A percentile compares a stretch with the other conserved stretches of the same genome.
Conservation (phyloP, 2,888 invertebrate genomes). For the Sarcophaga carnaria region DNA sequence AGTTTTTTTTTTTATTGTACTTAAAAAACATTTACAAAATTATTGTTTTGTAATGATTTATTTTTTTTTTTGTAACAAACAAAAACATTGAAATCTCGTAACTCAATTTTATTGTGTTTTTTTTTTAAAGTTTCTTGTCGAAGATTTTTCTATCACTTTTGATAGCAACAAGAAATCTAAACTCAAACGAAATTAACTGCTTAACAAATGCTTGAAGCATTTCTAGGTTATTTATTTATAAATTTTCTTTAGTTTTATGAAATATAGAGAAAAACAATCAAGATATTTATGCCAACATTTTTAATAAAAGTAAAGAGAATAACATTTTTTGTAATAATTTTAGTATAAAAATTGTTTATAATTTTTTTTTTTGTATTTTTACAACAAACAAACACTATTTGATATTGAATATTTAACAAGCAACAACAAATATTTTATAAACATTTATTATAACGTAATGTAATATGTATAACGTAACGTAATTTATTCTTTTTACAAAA, state of each 20-base stretch:
- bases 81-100: background rate
- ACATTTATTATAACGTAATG: too few relatives aligned
- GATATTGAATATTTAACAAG: background rate
- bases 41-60: slow-evolving; percentile 55
- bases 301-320: background rate
- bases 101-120: background rate
- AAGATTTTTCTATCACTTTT: too few relatives aligned
- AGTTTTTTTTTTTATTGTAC: slow-evolving; percentile 62
- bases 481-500: too few relatives aligned
- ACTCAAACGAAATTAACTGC: slow-evolving; percentile 28
- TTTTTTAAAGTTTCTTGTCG: too few relatives aligned
- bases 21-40: slow-evolving; percentile 71
- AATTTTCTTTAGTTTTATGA: slow-evolving; percentile 5
- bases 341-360: background rate
- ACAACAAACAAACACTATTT: background rate
- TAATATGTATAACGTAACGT: too few relatives aligned
- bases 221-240: background rate
- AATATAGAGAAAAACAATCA: background rate
- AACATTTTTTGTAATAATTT: background rate
- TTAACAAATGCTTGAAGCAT: slow-evolving; percentile 43
- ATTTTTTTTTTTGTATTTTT: background rate
- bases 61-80: slow-evolving; percentile 5
- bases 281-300: too few relatives aligned
- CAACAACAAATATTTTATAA: background rate
- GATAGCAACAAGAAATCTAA: background rate